Base-by-base conservation (phyloP, 2,113 vertebrate species). In the Tauraco erythrolophus region DNA sequence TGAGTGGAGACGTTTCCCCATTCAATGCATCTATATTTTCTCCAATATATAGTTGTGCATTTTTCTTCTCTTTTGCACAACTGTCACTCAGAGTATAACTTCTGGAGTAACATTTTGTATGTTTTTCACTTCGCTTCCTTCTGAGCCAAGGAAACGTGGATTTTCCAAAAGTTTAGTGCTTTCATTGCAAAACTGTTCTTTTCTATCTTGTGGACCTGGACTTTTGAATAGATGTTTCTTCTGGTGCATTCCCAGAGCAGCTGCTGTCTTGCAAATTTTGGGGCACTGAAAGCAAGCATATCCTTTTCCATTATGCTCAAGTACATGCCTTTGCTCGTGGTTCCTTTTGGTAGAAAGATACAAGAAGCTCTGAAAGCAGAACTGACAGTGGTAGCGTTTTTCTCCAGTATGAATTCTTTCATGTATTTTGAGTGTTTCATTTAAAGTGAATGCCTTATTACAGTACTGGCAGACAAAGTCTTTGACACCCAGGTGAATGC, bases 301-400 rank as follows among this genome's bases (percentile, higher is more conserved):
- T 50, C 98, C 99, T 87, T 98, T 99, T 35, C 98, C 98, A 35
- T 98, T 97, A 11, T 98, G 98, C 81, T 98, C 97, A 50, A 98
- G 98, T 45, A 99, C 64, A 41, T 99, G 99, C 91, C 99, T 99
- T 97, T 99, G 99, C 97, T 99, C 99, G 0, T 99, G 99, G 96
- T 99, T 99, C 89, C 98, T 99, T 97, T 99, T 99, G 35, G 99
- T 99, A 95, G 99, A 99, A 46, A 99, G 99, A 82, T 99, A 99
- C 56, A 99, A 97, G 96, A 99, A 99, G 37, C 99, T 99, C 97
- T 99, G 99, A 22, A 99, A 99, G 97, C 99, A 99, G 98, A 99
- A 99, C 89, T 99, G 99, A 94, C 99, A 99, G 92, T 98, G 99
- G 84, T 99, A 99, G 35, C 98, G 99, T 93, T 99, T 99, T 90